Conservation (phyloP, 2,888 invertebrate species). For the Hyposoter dolosus region DNA sequence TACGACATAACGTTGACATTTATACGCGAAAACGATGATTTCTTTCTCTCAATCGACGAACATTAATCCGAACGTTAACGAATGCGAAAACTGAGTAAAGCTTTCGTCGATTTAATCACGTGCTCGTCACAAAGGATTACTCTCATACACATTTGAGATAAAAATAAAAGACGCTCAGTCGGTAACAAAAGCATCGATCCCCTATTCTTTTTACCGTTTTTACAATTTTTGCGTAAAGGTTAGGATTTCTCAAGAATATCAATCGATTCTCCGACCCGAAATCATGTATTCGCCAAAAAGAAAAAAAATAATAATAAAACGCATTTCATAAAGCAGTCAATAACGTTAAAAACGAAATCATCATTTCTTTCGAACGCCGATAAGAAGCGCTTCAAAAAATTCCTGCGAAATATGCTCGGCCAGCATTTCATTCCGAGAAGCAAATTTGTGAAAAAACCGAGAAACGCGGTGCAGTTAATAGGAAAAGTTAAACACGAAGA, state of each 20-base stretch:
- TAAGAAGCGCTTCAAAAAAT: background rate
- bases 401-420: background rate
- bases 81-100: background rate
- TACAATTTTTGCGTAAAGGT: background rate
- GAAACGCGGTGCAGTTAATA: background rate
- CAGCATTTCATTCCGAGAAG: background rate
- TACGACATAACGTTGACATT: background rate
- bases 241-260: background rate
- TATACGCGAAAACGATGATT: background rate
- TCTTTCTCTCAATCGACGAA: background rate
- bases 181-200: background rate
- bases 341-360: background rate
- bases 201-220: background rate
- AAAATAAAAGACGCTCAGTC: conserved; percentile 7
- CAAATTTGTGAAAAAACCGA: background rate
- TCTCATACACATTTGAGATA: background rate
- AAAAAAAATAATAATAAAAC: background rate
- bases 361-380: background rate
- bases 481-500: background rate
- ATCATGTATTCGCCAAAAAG: background rate
- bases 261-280: background rate
- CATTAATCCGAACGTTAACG: background rate
- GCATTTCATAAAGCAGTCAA: background rate
- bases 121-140: conserved; percentile 6
- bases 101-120: background rate